Evolutionary conservation across 2,888 invertebrate species (phyloP).

Genomic region (Tenthredo scrophulariae): DNA sequence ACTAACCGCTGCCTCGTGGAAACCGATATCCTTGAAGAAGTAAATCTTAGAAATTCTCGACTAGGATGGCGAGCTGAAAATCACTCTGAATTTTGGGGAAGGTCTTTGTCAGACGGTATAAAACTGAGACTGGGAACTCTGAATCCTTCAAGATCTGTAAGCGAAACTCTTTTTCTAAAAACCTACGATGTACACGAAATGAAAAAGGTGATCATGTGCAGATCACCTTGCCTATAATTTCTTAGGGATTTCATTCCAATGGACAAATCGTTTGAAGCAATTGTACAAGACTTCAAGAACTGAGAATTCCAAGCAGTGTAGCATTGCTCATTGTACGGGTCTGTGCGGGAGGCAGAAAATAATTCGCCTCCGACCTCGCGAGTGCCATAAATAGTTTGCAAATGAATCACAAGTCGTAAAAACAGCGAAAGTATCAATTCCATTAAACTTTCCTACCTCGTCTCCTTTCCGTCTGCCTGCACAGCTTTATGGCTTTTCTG

Average conservation of each 20-base stretch:
- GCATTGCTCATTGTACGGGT: background rate
- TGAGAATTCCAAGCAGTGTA: background rate
- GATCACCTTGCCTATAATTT: background rate
- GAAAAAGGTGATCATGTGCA: background rate
- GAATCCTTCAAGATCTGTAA: conserved; percentile 80
- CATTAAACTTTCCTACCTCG: background rate
- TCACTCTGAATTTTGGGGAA: conserved; percentile 91
- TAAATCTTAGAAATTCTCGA: conserved; percentile 81
- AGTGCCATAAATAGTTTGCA: background rate
- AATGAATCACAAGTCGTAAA: background rate
- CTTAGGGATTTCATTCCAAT: background rate
- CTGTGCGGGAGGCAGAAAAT: background rate
- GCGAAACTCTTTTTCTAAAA: conserved; percentile 53
- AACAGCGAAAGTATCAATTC: background rate
- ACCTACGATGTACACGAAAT: background rate
- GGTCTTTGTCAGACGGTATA: conserved; percentile 90
- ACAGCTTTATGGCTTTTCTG: background rate
- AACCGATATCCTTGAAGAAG: conserved; percentile 83
- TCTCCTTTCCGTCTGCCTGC: background rate
- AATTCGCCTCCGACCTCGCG: background rate
- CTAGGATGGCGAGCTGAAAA: conserved; percentile 90
- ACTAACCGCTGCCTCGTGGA: conserved; percentile 88
- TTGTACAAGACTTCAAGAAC: background rate
- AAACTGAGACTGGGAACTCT: conserved; percentile 86
- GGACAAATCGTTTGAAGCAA: background rate